Base-by-base conservation (phyloP, 1,140 invertebrate species). In the Trichogramma pretiosum region DNA sequence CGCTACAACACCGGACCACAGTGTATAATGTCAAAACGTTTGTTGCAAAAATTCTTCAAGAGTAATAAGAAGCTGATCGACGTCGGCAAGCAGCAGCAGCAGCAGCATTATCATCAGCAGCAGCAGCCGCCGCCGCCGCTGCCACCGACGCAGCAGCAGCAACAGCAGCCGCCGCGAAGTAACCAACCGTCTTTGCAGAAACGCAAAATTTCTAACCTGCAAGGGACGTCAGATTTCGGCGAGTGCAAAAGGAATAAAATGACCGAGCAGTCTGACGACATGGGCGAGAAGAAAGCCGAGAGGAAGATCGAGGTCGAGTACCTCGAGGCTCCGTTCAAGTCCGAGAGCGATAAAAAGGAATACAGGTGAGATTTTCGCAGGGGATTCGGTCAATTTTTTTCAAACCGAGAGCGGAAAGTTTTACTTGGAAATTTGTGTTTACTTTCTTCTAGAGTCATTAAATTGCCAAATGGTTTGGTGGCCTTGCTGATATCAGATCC, bases 401-500 rank as follows among this genome's bases (percentile, higher is more conserved):
- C n/a, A n/a, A n/a, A n/a, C n/a, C n/a, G n/a, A n/a, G n/a, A n/a
- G n/a, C n/a, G n/a, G n/a, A n/a, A n/a, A n/a, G n/a, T n/a, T n/a
- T n/a, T n/a, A n/a, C n/a, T n/a, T n/a, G n/a, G n/a, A n/a, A n/a
- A n/a, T n/a, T n/a, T n/a, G n/a, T n/a, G n/a, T 28, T 51, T 30
- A 17, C 9, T 1, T 23, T 34, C 34, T 42, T 14, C 66, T 53
- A 84, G 81, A 63, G 78, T 81, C 16, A 77, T 86, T 38, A 63
- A 69, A 16, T 60, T 86, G 32, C 58, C 70, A 44, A 86, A 86
- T 76, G 83, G 82, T 5, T 63, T 86, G 44, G 81, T 71, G 40
- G 82, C 79, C 2, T 63, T 85, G 16, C 61, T 86, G 10, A 80
- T 86, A 54, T 78, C 81, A 13, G 84, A 86, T 62, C n/a, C n/a